These are phyloP conservation scores for Vollenhovia emeryi DNA, from an alignment of 1,140 invertebrate species.

Conservation along the genomic window DNA sequence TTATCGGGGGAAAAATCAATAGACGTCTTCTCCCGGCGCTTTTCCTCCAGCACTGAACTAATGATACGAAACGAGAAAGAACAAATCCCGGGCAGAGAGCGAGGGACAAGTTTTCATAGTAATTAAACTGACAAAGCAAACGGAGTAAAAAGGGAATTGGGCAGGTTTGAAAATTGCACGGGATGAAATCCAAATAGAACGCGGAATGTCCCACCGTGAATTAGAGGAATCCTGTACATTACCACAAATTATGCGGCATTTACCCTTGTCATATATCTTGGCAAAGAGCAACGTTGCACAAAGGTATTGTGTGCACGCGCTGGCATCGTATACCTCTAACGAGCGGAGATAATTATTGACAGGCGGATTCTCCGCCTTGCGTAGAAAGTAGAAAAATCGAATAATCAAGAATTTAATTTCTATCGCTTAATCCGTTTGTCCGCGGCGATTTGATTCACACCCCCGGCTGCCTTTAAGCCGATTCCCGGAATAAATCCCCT, in stretches of 20 bases:
- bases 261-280: not conserved
- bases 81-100: not conserved
- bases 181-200: not conserved
- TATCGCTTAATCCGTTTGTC: slow-evolving; percentile 40
- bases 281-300: not conserved
- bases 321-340: not conserved
- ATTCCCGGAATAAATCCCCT: slow-evolving; percentile 61
- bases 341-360: slow-evolving; percentile 29
- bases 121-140: not conserved
- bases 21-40: not conserved
- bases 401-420: slow-evolving; percentile 34
- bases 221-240: not conserved
- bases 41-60: not conserved
- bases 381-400: slow-evolving; percentile 35
- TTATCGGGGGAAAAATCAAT: slow-evolving; percentile 47
- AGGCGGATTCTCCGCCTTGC: not conserved
- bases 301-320: not conserved
- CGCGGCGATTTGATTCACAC: slow-evolving; percentile 48
- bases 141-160: not conserved
- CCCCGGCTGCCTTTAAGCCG: slow-evolving; percentile 36
- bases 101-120: not conserved
- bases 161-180: not conserved
- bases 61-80: not conserved
- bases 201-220: not conserved
- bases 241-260: not conserved